Evolutionary conservation across 1,140 invertebrate genomes (phyloP).

Genomic region (Drosophila grimshawi): DNA sequence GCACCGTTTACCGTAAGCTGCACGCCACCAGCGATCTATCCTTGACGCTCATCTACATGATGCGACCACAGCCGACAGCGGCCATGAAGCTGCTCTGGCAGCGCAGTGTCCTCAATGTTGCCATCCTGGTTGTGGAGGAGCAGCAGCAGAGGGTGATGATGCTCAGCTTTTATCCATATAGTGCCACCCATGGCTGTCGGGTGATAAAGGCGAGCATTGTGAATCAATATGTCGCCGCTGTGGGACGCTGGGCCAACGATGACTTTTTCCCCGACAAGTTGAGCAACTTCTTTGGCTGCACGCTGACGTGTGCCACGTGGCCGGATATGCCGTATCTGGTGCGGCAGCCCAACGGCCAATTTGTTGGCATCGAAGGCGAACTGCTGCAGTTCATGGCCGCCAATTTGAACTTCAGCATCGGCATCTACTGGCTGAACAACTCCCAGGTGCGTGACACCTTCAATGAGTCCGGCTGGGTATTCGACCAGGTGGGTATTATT

Average conservation of each 20-base stretch:
- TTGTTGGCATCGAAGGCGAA: slow-evolving; percentile 69
- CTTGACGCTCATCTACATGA: slow-evolving; percentile 64
- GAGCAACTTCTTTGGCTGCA: slow-evolving; percentile 67
- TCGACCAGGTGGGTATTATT: slow-evolving; percentile 51
- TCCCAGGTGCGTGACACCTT: slow-evolving; percentile 65
- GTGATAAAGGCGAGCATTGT: slow-evolving; percentile 45
- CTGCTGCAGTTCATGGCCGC: slow-evolving; percentile 68
- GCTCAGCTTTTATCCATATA: slow-evolving; percentile 64
- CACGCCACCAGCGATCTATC: slow-evolving; percentile 62
- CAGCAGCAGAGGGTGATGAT: slow-evolving; percentile 16
- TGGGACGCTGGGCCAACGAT: slow-evolving; percentile 8
- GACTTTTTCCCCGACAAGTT: slow-evolving; percentile 62
- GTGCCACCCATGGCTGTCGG: slow-evolving; percentile 36
- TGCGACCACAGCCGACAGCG: slow-evolving; percentile 23
- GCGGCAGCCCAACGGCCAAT: slow-evolving; percentile 28
- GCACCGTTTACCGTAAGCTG: slow-evolving; percentile 26
- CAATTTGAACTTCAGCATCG: slow-evolving; percentile 68
- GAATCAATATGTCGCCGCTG: slow-evolving; percentile 34
- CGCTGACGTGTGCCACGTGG: slow-evolving; percentile 74
- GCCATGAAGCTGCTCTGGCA: slow-evolving; percentile 57
- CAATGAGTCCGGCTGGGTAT: slow-evolving; percentile 63
- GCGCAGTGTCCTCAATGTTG: slow-evolving; percentile 63
- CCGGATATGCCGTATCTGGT: slow-evolving; percentile 77
- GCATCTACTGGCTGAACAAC: slow-evolving; percentile 64
- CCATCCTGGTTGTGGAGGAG: slow-evolving; percentile 19